Evolutionary conservation across 2,113 vertebrate genomes (phyloP).

Genomic region (Rynchops niger): DNA sequence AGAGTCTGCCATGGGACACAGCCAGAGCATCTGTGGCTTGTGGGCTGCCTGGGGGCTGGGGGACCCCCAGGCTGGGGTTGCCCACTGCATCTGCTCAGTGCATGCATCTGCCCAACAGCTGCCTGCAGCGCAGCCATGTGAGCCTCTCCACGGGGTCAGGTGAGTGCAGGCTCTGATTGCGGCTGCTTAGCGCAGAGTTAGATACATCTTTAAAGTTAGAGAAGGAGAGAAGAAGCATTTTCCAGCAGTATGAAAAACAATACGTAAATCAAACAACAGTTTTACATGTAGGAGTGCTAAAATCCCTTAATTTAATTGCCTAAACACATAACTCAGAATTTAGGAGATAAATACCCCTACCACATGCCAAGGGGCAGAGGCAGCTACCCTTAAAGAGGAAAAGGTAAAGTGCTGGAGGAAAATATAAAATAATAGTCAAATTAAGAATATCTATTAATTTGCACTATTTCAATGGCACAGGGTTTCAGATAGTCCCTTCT

Average conservation of each 20-base stretch:
- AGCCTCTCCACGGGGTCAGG: fast-evolving
- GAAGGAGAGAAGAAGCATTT: background rate
- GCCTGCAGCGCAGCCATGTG: too few relatives aligned
- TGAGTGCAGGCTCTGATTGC: fast-evolving
- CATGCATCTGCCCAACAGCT: background rate
- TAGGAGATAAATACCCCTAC: background rate
- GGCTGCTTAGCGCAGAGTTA: background rate
- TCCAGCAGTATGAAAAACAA: background rate
- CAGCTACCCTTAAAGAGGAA: background rate
- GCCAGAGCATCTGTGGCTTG: background rate
- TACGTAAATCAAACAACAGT: background rate
- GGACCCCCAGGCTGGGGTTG: background rate
- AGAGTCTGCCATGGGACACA: background rate
- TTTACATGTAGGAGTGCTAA: background rate
- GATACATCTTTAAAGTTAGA: background rate
- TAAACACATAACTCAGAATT: background rate
- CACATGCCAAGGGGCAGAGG: background rate
- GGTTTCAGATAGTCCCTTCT: background rate
- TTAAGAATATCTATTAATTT: background rate
- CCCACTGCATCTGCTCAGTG: background rate
- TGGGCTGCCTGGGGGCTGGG: background rate
- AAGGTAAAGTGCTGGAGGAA: background rate
- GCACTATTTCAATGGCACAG: background rate
- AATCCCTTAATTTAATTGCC: background rate
- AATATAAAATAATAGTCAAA: background rate